Conservation (phyloP, 2,888 invertebrate genomes). For the Tenthredo notha region DNA sequence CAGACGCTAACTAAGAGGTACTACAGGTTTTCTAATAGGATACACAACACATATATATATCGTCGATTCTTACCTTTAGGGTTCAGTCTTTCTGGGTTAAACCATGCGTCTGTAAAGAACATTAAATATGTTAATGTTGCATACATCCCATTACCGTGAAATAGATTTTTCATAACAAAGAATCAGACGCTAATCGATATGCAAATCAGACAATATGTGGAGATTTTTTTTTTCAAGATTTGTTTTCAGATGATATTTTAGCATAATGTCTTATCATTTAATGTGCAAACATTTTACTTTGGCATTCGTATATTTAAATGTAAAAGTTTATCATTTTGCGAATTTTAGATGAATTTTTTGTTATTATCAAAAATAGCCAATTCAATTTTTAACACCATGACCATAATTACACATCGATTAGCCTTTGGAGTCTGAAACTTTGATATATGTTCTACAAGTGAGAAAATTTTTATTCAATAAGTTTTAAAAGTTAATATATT, state of each 20-base stretch:
- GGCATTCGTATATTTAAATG: neutral
- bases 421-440: neutral
- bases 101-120: constrained; percentile 94
- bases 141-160: constrained; percentile 61
- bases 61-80: constrained; percentile 89
- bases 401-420: neutral
- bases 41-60: constrained; percentile 36
- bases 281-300: neutral
- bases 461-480: neutral
- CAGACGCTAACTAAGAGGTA: constrained; percentile 33
- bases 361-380: neutral
- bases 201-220: neutral
- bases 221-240: neutral
- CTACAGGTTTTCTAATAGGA: constrained; percentile 37
- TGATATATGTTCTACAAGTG: constrained; percentile 9
- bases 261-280: neutral
- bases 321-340: neutral
- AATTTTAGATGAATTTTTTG: too few relatives aligned
- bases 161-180: constrained; percentile 38
- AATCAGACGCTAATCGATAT: constrained; percentile 27
- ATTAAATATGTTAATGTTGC: constrained; percentile 71
- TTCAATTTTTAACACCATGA: neutral
- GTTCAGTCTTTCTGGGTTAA: constrained; percentile 94
- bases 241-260: neutral
- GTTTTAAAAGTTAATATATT: neutral